Conservation (phyloP, 2,888 invertebrate genomes). For the Stenodema calcarata region DNA sequence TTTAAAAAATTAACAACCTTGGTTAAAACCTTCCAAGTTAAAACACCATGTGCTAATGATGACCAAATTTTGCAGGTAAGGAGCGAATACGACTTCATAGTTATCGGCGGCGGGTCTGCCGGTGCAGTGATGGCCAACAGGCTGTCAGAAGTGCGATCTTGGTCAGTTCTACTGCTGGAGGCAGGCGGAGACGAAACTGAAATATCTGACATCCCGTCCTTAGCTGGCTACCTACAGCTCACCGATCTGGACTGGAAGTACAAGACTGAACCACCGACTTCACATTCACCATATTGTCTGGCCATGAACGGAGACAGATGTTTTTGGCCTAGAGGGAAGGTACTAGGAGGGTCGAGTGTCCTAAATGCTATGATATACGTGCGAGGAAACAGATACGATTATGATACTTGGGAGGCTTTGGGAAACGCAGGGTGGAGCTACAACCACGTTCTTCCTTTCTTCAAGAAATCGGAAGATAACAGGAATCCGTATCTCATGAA, state of each 20-base stretch:
- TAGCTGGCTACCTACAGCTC: constrained; percentile 82
- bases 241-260: constrained; percentile 92
- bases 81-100: constrained; percentile 83
- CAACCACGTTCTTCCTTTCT: constrained; percentile 80
- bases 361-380: constrained; percentile 93
- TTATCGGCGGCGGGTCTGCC: constrained; percentile 87
- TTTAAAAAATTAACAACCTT: no score
- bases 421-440: constrained; percentile 90
- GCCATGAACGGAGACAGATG: constrained; percentile 87
- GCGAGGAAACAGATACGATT: constrained; percentile 84
- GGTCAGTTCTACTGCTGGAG: constrained; percentile 83
- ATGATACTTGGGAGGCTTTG: constrained; percentile 82
- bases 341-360: constrained; percentile 74
- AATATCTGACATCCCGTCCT: constrained; percentile 84
- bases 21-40: no score
- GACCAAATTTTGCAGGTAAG: constrained; percentile 66
- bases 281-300: constrained; percentile 80
- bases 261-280: constrained; percentile 79
- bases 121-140: constrained; percentile 88
- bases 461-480: constrained; percentile 86
- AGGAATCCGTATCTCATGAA: constrained; percentile 80
- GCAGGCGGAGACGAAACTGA: constrained; percentile 84
- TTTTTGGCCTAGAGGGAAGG: constrained; percentile 92
- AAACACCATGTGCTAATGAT: no score
- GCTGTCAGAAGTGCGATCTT: constrained; percentile 79